phyloP scores from a whole-genome alignment of 2,888 invertebrate genomes.

The Auanema sp. region DNA sequence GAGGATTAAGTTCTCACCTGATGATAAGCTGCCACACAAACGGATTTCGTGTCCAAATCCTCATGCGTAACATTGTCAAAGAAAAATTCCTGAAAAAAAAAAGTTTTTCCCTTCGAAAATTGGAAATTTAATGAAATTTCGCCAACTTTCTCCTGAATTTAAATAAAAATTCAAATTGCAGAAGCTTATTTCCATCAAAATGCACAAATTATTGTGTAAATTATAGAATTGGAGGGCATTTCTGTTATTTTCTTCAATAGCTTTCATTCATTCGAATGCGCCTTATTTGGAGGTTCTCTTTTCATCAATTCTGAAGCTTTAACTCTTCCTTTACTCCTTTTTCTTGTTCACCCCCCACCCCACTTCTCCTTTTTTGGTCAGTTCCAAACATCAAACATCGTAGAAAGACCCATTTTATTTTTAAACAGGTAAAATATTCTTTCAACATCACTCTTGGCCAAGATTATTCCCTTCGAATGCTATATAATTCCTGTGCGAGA shows the following conservation, averaged over 20 bases:
- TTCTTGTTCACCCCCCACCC: too few relatives aligned
- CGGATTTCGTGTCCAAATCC: constrained; percentile 63
- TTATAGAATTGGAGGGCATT: constrained; percentile 15
- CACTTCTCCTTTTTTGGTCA: too few relatives aligned
- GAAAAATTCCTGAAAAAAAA: constrained; percentile 64
- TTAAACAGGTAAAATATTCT: too few relatives aligned
- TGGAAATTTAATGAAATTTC: neutral
- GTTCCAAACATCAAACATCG: too few relatives aligned
- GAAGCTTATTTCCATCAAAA: neutral
- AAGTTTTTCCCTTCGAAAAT: neutral
- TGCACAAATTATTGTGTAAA: neutral
- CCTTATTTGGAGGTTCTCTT: too few relatives aligned
- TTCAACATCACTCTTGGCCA: too few relatives aligned
- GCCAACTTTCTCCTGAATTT: neutral
- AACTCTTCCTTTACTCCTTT: too few relatives aligned
- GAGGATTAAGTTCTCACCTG: constrained; percentile 38
- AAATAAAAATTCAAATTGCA: constrained; percentile 1
- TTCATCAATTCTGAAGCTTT: too few relatives aligned
- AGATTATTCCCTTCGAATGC: too few relatives aligned
- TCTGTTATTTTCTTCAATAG: constrained; percentile 6
- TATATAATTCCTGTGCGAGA: too few relatives aligned
- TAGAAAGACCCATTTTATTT: too few relatives aligned
- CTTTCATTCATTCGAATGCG: too few relatives aligned
- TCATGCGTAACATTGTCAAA: constrained; percentile 66
- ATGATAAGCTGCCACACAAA: constrained; percentile 65